These are phyloP conservation scores for Gnathonemus longibarbis DNA, from an alignment of 2,113 vertebrate genomes.

Conservation along the genomic window DNA sequence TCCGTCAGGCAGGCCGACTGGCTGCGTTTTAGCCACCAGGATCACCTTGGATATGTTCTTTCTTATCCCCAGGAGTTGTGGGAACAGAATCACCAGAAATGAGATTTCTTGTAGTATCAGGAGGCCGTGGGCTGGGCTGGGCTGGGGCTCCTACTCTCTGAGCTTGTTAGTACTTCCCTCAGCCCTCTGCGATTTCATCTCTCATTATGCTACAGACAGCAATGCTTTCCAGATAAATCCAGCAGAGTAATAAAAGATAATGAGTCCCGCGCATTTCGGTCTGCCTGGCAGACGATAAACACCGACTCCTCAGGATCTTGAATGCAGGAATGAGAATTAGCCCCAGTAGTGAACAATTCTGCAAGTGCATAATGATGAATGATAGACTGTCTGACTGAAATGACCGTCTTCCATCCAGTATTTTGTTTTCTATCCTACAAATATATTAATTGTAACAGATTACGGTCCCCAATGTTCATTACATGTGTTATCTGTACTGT, in stretches of 20 bases:
- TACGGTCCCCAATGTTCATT: background rate
- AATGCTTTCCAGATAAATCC: constrained; percentile 47
- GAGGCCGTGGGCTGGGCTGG: constrained; percentile 16
- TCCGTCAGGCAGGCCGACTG: background rate
- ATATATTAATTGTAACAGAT: background rate
- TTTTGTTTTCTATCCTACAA: background rate
- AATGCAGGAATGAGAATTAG: background rate
- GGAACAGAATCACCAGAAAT: background rate
- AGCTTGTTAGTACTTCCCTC: constrained; percentile 34
- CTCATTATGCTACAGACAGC: constrained; percentile 49
- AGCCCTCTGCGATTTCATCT: constrained; percentile 45
- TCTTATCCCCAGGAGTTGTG: background rate
- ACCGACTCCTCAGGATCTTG: constrained; percentile 27
- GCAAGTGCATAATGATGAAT: background rate
- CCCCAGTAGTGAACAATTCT: background rate
- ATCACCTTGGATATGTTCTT: background rate
- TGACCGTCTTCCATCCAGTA: background rate
- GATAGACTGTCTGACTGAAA: background rate
- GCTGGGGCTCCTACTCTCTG: constrained; percentile 38
- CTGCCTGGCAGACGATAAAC: constrained; percentile 37
- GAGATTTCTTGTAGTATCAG: constrained; percentile 5
- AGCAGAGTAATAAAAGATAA: constrained; percentile 54
- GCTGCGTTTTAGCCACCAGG: background rate
- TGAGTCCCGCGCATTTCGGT: constrained; percentile 45
- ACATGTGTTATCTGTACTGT: background rate